Percentiles rank a stretch among this genome's conserved stretches.
Conservation (phyloP, 2,113 vertebrate genomes). For the Emydura subglobosa region DNA sequence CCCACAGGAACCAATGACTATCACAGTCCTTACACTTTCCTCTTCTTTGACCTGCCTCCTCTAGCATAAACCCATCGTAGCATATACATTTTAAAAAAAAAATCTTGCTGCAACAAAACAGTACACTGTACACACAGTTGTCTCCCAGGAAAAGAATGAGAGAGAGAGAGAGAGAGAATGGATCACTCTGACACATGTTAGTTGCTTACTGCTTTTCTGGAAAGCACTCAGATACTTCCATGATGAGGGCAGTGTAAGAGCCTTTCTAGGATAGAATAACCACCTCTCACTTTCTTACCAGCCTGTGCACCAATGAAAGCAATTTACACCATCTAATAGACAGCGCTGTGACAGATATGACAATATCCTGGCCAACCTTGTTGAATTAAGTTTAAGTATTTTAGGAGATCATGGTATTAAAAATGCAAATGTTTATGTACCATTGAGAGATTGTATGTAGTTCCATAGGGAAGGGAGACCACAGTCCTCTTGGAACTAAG, state of each 20-base stretch:
- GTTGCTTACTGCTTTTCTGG: neutral
- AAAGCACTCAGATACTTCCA: neutral
- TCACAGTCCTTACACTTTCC: neutral
- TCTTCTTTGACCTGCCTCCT: neutral
- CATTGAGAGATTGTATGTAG: neutral
- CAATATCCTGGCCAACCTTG: neutral
- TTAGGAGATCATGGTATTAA: neutral
- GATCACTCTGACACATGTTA: slow-evolving; percentile 24
- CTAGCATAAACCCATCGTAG: neutral
- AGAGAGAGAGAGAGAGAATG: slow-evolving; percentile 1
- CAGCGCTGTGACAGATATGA: neutral
- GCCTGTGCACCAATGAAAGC: fast-evolving
- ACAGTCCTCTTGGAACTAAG: neutral
- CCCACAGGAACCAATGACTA: neutral
- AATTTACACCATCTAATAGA: neutral
- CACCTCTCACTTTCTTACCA: neutral
- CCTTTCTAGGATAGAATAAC: neutral
- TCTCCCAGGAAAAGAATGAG: neutral
- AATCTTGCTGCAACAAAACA: slow-evolving; percentile 40
- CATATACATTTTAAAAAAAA: slow-evolving; percentile 18
- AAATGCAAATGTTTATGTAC: neutral
- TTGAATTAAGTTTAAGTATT: neutral
- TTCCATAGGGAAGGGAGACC: neutral
- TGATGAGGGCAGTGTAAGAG: fast-evolving
- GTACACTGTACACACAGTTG: neutral